Evolutionary conservation across 2,888 invertebrate genomes (phyloP), one percentile per base, ranked within the genome.

Genomic region (Conus canariensis): DNA sequence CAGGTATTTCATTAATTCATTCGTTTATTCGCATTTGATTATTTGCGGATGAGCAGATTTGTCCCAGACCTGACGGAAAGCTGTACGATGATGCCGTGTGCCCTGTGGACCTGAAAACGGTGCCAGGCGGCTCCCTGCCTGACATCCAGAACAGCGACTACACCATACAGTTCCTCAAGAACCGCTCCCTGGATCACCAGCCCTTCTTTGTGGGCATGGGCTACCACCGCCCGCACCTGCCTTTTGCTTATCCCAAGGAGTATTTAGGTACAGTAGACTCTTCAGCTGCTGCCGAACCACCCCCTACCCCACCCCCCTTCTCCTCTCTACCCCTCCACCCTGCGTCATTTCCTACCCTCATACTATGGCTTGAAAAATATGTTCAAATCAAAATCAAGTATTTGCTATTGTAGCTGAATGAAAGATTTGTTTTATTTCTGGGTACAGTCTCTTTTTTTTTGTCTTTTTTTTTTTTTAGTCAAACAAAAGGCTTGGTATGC

Each of bases 141-240:
- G 99, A 99, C 95, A 97, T 98, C 89, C 97, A 98, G 96, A 97
- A 97, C 19, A 96, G 98, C 6, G 95, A 97, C 83, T 97, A 97
- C 94, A 98, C 98, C 1, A 96, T 97, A 91, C 95, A 97, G 59
- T 97, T 98, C 95, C 95, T 98, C 22, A 96, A 96, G 87, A 94
- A 96, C 88, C 83, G 90, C 10, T 93, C 94, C 90, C 92, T 96
- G 91, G 93, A 94, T 92, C 93, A 94, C n/a, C 95, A 96, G 90
- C 98, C 98, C 12, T 98, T 97, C 95, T 98, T 99, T 93, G 96
- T 99, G 85, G 98, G 98, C 10, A 97, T 99, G 93, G 99, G 99
- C 0, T 98, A 98, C 95, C 98, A 98, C 95, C 99, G 99, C 95
- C 99, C 99, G 2, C 99, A 99, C 94, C 97, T 99, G 93, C 98